Base-by-base conservation (phyloP, 2,113 vertebrate species). In the Vidua macroura region DNA sequence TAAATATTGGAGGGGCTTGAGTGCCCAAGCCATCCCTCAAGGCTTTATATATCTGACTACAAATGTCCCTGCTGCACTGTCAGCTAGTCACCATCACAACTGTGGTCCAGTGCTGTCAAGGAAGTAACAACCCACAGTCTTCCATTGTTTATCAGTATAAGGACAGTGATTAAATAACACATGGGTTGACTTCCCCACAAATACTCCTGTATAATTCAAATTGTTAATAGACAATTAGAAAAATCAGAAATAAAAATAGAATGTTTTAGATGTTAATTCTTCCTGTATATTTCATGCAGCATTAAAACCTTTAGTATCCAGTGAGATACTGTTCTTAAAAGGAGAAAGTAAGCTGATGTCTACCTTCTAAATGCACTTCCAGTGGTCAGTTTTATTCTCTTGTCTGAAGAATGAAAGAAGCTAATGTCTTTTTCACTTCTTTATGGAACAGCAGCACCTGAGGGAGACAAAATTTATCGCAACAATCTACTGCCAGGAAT, bases 1-100 rank as follows among this genome's bases (percentile, higher is more conserved):
- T 89, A 96, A 96, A 95, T 90, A 78, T 67, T 96, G 86, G 81
- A 94, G 91, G 55, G 92, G 91, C 87, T 90, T 95, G 93, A 87
- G 69, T 92, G 88, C 69, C 92, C 93, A 87, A 91, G 53, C 27
- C 58, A 88, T 92, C 72, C 86, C 82, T 93, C 49, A 31, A 89
- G 91, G 85, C 35, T 92, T 92, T 84, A 84, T 69, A 51, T 43
- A 82, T 93, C 74, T 92, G 84, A 96, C 94, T 95, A 83, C 75
- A 52, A 53, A 90, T 70, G 78, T 90, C 85, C 78, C 84, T 64
- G 43, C 72, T 76, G 46, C 46, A 37, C 27, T 92, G 79, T 88
- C 86, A 84, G n/a, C 58, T 76, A 69, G 93, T 88, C 33, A 52
- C 44, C 48, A 70, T 64, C 88, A 68, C 12, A 3, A 83, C 83